A percentile compares a stretch with the other conserved stretches of the same genome.
phyloP scores from a whole-genome alignment of 2,797 vertebrate genomes.

The Pachyuromys duprasi region DNA sequence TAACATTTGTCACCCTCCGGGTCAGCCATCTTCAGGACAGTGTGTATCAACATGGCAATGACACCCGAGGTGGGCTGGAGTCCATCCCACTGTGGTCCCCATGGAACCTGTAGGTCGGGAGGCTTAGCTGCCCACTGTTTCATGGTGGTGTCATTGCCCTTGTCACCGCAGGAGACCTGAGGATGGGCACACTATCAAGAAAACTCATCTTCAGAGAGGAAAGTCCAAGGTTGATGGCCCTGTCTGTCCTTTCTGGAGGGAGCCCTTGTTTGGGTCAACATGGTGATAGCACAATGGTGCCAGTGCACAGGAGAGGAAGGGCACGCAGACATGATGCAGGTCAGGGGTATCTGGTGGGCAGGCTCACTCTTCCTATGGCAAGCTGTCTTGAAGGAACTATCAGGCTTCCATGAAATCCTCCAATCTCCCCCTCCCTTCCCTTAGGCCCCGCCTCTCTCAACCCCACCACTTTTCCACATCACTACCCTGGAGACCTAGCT shows the following conservation, averaged over 20 bases:
- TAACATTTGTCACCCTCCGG: not conserved
- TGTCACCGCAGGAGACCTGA: too few species aligned
- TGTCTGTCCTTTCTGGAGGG: not conserved
- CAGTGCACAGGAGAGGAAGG: not conserved
- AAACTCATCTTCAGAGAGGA: not conserved
- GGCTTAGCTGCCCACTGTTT: not conserved
- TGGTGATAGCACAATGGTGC: too few species aligned
- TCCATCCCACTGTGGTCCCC: not conserved
- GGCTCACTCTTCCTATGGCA: not conserved
- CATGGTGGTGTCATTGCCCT: too few species aligned
- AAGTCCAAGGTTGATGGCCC: not conserved
- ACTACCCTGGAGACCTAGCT: too few species aligned
- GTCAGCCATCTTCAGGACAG: not conserved
- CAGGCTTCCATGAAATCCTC: not conserved
- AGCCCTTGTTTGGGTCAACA: not conserved
- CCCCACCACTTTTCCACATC: not conserved
- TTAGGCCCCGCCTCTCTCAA: not conserved
- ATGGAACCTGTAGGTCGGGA: not conserved
- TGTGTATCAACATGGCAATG: fast-evolving
- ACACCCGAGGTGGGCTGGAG: fast-evolving
- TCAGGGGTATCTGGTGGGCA: too few species aligned
- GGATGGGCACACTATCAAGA: not conserved
- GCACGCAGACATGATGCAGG: not conserved
- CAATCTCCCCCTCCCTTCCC: not conserved
- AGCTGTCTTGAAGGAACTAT: not conserved